Percentiles rank a stretch among this genome's conserved stretches.
Evolutionary conservation across 2,888 invertebrate species (phyloP).

Genomic region (Melieria omissa): DNA sequence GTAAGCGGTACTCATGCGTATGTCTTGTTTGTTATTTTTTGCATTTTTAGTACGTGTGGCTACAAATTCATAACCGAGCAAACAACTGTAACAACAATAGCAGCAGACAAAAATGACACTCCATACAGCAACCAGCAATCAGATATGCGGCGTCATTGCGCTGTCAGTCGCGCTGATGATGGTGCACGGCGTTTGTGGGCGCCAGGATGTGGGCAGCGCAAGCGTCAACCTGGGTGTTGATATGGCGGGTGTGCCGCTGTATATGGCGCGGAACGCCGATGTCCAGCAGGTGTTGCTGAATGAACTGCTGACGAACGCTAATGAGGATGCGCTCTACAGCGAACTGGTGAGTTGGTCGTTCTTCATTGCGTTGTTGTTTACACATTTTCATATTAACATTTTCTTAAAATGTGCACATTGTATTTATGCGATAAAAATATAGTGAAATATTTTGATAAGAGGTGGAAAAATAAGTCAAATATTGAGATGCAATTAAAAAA

Average conservation of each 20-base stretch:
- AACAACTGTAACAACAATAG: background rate
- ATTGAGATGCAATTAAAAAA: background rate
- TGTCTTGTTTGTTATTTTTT: conserved; percentile 5
- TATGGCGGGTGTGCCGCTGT: conserved; percentile 1
- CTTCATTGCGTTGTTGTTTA: background rate
- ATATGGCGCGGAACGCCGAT: conserved; percentile 26
- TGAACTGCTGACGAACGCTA: conserved; percentile 48
- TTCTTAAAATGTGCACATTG: no score
- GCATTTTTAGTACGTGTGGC: conserved; percentile 3
- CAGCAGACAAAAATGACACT: conserved; percentile 11
- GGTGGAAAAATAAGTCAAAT: background rate
- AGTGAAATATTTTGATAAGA: no score
- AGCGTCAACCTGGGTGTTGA: background rate
- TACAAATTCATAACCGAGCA: background rate
- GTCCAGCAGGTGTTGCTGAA: conserved; percentile 48
- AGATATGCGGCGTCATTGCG: conserved; percentile 50
- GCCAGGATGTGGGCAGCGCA: conserved; percentile 23
- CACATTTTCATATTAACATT: no score
- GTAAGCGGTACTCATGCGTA: background rate
- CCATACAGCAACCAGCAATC: conserved; percentile 39
- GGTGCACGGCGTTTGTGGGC: conserved; percentile 43
- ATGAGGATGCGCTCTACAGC: conserved; percentile 45
- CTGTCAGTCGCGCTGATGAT: conserved; percentile 50
- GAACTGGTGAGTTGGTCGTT: conserved; percentile 42
- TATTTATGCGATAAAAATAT: no score